Conservation (phyloP, 2,888 invertebrate species). For the Amiota communis region DNA sequence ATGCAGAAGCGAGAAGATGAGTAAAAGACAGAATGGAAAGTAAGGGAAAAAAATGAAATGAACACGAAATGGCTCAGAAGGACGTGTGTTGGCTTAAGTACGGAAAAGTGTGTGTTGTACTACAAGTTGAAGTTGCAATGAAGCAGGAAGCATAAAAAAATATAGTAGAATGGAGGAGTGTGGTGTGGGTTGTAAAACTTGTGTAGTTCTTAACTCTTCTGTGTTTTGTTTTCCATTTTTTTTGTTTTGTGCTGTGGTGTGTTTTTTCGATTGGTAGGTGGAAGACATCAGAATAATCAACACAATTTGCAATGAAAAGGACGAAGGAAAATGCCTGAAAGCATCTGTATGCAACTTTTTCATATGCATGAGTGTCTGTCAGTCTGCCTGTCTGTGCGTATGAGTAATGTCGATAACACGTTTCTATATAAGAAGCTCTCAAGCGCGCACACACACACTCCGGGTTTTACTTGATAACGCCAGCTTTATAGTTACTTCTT, state of each 20-base stretch:
- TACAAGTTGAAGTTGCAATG: background rate
- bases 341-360: background rate
- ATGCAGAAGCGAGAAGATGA: too few species aligned
- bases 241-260: background rate
- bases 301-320: constrained; percentile 21
- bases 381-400: constrained; percentile 48
- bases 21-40: background rate
- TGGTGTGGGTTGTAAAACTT: constrained; percentile 19
- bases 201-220: constrained; percentile 38
- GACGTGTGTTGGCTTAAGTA: constrained; percentile 11
- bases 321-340: background rate
- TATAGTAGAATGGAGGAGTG: constrained; percentile 21
- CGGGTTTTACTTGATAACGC: constrained; percentile 6
- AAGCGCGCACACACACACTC: background rate
- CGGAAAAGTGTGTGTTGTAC: constrained; percentile 21
- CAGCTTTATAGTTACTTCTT: background rate
- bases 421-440: background rate
- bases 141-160: constrained; percentile 27
- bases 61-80: constrained; percentile 12
- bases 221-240: constrained; percentile 12
- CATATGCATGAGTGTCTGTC: constrained; percentile 23
- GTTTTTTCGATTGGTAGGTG: constrained; percentile 21
- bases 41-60: background rate
- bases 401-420: constrained; percentile 58
- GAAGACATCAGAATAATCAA: constrained; percentile 11